phyloP scores from a whole-genome alignment of 2,113 vertebrate species.

The Phrynocephalus versicolor region DNA sequence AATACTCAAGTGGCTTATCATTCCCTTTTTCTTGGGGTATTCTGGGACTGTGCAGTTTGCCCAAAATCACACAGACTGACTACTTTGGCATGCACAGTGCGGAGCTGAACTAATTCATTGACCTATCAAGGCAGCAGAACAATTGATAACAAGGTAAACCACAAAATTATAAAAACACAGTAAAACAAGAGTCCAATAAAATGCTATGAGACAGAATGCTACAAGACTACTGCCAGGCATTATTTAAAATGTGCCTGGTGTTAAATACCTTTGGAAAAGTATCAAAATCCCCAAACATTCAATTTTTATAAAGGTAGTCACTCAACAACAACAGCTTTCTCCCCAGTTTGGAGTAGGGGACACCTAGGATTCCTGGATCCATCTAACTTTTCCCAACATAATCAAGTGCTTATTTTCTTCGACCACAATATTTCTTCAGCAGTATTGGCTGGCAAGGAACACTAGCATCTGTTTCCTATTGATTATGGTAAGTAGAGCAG shows the following conservation, averaged over 20 bases:
- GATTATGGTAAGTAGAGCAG: neutral
- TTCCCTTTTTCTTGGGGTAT: no score
- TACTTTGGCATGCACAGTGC: no score
- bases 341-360: no score
- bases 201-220: neutral
- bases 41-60: no score
- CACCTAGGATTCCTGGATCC: neutral
- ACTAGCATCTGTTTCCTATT: neutral
- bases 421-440: neutral
- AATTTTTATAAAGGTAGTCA: neutral
- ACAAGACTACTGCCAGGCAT: neutral
- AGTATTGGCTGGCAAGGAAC: neutral
- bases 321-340: neutral
- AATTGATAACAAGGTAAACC: no score
- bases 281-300: neutral
- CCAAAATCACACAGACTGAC: no score
- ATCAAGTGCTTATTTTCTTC: neutral
- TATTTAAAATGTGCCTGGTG: neutral
- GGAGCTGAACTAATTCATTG: no score
- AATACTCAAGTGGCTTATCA: no score
- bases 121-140: no score
- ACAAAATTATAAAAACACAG: neutral
- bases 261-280: neutral
- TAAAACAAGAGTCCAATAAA: no score
- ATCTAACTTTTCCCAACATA: neutral